A percentile compares a stretch with the other conserved stretches of the same genome.
phyloP scores from a whole-genome alignment of 2,113 vertebrate genomes.

The Illadopsis cleaveri region DNA sequence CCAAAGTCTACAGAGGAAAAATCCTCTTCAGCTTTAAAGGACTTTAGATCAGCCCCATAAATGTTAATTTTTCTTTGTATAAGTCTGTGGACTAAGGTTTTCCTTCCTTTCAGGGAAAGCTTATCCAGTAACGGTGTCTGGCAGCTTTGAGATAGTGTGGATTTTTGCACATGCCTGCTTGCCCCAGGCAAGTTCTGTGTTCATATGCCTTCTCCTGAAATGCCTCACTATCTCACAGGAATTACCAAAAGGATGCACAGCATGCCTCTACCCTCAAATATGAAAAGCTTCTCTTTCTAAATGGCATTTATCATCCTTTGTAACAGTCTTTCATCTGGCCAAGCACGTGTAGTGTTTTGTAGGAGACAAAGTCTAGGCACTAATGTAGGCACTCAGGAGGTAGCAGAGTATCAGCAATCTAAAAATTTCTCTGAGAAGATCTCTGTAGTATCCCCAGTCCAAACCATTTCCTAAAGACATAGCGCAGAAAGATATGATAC shows the following conservation, averaged over 20 bases:
- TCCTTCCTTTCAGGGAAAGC: neutral
- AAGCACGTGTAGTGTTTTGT: fast-evolving
- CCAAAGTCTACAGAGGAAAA: neutral
- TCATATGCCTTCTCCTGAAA: neutral
- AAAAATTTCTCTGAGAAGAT: neutral
- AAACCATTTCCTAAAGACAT: neutral
- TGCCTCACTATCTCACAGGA: neutral
- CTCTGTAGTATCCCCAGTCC: neutral
- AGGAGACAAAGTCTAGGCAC: neutral
- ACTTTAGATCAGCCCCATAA: neutral
- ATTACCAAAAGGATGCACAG: neutral
- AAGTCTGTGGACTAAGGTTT: neutral
- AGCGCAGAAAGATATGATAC: neutral
- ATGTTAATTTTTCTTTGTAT: neutral
- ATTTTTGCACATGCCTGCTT: neutral
- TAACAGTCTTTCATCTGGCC: neutral
- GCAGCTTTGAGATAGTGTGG: neutral
- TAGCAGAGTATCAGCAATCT: neutral
- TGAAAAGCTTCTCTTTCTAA: neutral
- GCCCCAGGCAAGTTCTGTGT: neutral
- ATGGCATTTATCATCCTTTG: neutral
- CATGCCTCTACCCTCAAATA: neutral
- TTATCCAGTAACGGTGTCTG: neutral
- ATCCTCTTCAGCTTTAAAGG: neutral
- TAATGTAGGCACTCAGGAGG: neutral